Conservation (phyloP, 2,888 invertebrate genomes). For the Tenthredo notha region DNA sequence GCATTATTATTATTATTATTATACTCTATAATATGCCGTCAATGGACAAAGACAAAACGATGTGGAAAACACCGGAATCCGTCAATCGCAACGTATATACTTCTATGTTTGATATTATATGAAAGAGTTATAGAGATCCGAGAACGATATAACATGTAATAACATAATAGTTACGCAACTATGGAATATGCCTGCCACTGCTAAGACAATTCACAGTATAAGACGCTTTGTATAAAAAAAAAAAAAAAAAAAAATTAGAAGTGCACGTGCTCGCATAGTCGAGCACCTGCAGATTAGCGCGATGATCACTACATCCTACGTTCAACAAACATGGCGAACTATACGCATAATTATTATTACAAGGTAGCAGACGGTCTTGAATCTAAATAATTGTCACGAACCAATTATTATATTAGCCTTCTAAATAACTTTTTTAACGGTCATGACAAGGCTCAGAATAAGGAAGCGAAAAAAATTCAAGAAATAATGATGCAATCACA, state of each 20-base stretch:
- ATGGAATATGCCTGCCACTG: background rate
- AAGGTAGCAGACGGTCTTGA: background rate
- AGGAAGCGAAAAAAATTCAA: background rate
- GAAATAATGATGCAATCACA: background rate
- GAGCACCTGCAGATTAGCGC: conserved; percentile 2
- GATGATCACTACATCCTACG: background rate
- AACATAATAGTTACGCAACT: background rate
- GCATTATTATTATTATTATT: background rate
- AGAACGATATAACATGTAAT: conserved; percentile 16
- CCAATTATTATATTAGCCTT: background rate
- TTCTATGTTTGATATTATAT: background rate
- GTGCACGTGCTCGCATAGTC: background rate
- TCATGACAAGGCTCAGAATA: background rate
- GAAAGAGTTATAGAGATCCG: background rate
- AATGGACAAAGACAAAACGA: background rate
- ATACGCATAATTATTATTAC: background rate
- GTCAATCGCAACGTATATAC: background rate
- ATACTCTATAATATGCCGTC: background rate
- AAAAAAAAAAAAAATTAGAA: background rate
- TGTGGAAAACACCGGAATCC: background rate
- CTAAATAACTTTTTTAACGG: background rate
- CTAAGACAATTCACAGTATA: background rate
- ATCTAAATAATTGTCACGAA: background rate
- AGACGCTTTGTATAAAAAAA: background rate
- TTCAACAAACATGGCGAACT: background rate